These are phyloP conservation scores for Epinotia ramella DNA, from an alignment of 2,888 invertebrate species.

Conservation along the genomic window DNA sequence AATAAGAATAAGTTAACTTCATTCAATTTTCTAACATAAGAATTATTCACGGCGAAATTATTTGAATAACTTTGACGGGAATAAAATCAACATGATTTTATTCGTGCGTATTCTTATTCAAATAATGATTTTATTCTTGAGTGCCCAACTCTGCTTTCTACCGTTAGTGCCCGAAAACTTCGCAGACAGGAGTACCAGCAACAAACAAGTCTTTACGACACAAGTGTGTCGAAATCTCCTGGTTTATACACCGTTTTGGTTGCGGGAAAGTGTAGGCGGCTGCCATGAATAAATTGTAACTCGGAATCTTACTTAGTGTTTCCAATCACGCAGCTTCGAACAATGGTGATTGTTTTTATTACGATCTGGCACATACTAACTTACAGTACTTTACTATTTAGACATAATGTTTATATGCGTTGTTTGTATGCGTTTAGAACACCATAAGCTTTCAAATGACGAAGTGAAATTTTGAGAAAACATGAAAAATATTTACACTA, in stretches of 20 bases:
- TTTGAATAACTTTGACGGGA: too few relatives aligned
- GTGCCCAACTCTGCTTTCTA: too few relatives aligned
- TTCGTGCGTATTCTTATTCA: too few relatives aligned
- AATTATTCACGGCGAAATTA: too few relatives aligned
- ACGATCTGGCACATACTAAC: not conserved
- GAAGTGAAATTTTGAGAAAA: too few relatives aligned
- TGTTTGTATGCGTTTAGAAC: not conserved
- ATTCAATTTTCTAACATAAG: too few relatives aligned
- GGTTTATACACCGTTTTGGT: not conserved
- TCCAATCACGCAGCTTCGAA: constrained; percentile 12
- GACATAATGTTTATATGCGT: not conserved
- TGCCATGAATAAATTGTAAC: constrained; percentile 24
- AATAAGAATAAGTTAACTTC: too few relatives aligned
- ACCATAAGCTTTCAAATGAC: too few relatives aligned
- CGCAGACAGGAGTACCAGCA: not conserved
- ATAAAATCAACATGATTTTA: too few relatives aligned
- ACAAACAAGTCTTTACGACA: not conserved
- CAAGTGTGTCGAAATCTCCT: not conserved
- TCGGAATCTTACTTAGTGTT: constrained; percentile 21
- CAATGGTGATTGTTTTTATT: constrained; percentile 12
- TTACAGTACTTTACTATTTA: not conserved
- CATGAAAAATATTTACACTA: too few relatives aligned
- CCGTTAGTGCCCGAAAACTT: constrained; percentile 8
- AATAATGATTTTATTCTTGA: too few relatives aligned
- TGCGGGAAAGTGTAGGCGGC: not conserved